Evolutionary conservation across 1,140 invertebrate species (phyloP).

Genomic region (Paralvinella palmiformis): DNA sequence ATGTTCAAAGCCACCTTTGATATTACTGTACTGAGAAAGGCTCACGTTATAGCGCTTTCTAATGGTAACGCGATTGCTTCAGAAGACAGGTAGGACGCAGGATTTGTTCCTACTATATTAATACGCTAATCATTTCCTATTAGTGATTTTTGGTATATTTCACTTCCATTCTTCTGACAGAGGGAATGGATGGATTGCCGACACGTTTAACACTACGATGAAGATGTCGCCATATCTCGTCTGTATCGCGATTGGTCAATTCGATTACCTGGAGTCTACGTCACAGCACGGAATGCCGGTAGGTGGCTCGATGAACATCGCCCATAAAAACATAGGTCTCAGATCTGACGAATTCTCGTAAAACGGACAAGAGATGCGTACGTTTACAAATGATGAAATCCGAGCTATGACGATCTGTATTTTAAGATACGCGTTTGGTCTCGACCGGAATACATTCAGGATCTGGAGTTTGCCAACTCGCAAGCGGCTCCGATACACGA

Average conservation of each 20-base stretch:
- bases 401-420: not conserved
- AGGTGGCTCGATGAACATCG: too few species aligned
- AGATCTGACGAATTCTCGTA: too few species aligned
- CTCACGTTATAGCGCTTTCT: not conserved
- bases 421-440: constrained; percentile 61
- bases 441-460: constrained; percentile 64
- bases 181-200: constrained; percentile 24
- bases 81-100: not conserved
- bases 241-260: not conserved
- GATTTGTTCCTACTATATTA: not conserved
- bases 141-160: not conserved
- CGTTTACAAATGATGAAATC: not conserved
- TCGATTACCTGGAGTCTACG: not conserved
- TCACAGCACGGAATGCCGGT: too few species aligned
- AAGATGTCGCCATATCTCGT: constrained; percentile 10
- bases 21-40: not conserved
- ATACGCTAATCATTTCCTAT: not conserved
- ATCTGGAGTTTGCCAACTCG: constrained; percentile 68
- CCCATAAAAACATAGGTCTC: too few species aligned
- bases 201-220: constrained; percentile 37
- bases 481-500: constrained; percentile 69
- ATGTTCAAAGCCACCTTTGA: constrained; percentile 12
- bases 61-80: not conserved
- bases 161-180: constrained; percentile 17
- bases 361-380: not conserved